Evolutionary conservation across 1,140 invertebrate species (phyloP).

Genomic region (Hylaeus anthracinus): DNA sequence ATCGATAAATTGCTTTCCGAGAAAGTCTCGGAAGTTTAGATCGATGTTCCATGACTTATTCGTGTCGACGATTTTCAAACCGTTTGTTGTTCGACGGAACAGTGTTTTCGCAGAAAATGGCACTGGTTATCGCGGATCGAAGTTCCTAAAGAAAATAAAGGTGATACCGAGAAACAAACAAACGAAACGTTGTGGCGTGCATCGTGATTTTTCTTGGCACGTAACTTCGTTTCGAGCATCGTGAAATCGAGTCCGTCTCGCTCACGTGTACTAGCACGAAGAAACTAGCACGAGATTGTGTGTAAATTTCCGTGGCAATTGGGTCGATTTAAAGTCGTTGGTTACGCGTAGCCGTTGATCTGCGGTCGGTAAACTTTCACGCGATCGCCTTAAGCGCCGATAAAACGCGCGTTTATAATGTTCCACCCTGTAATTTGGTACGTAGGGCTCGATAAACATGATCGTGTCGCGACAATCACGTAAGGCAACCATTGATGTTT

Average conservation of each 20-base stretch:
- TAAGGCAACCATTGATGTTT: background rate
- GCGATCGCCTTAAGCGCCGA: background rate
- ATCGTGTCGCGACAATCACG: background rate
- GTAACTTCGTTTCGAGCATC: background rate
- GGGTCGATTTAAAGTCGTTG: background rate
- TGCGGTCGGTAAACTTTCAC: conserved; percentile 14
- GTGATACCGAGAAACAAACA: background rate
- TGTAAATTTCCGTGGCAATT: conserved; percentile 19
- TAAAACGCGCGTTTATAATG: conserved; percentile 13
- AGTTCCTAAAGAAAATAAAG: background rate
- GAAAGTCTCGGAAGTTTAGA: no score
- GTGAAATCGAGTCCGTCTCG: background rate
- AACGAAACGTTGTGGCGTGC: background rate
- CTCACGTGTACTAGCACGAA: background rate
- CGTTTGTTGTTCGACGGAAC: background rate
- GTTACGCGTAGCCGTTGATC: background rate
- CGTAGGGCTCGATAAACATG: background rate
- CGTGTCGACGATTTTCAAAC: no score
- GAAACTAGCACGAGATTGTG: conserved; percentile 8
- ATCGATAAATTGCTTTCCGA: no score
- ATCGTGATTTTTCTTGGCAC: conserved; percentile 3
- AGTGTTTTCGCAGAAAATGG: background rate
- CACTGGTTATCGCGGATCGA: no score
- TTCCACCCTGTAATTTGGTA: background rate
- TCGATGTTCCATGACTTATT: no score